Percentiles rank a stretch among this genome's conserved stretches.
phyloP scores from a whole-genome alignment of 1,140 invertebrate genomes.

The Calycopis cecrops region DNA sequence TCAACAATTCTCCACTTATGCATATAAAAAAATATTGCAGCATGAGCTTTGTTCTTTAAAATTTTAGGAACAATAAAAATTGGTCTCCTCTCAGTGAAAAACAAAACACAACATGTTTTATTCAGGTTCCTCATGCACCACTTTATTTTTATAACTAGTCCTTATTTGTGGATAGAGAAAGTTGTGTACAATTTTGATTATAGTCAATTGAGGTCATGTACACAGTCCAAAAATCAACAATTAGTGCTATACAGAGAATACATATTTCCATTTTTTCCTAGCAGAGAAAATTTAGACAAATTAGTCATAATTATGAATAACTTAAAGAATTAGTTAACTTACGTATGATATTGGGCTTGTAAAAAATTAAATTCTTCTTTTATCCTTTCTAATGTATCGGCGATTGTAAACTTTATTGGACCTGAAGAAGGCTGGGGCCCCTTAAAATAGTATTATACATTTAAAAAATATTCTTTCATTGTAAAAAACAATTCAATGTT shows the following conservation, averaged over 20 bases:
- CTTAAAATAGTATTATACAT: slow-evolving; percentile 77
- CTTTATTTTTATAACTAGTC: not conserved
- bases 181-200: too few species aligned
- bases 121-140: too few species aligned
- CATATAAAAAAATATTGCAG: too few species aligned
- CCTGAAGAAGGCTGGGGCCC: slow-evolving; percentile 91
- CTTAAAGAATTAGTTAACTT: slow-evolving; percentile 72
- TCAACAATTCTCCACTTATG: too few species aligned
- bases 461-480: slow-evolving; percentile 28
- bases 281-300: too few species aligned
- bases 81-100: too few species aligned
- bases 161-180: not conserved
- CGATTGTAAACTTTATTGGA: slow-evolving; percentile 96
- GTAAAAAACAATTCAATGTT: not conserved
- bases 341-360: slow-evolving; percentile 98
- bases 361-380: slow-evolving; percentile 99
- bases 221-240: not conserved
- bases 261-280: too few species aligned
- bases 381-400: slow-evolving; percentile 97
- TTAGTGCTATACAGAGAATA: too few species aligned
- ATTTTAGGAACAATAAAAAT: too few species aligned
- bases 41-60: too few species aligned
- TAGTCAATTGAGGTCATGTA: not conserved
- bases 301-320: too few species aligned
- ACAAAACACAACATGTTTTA: too few species aligned